Percentiles rank a stretch among this genome's conserved stretches.
phyloP scores from a whole-genome alignment of 2,797 vertebrate species.

The Rhodeus uyekii region DNA sequence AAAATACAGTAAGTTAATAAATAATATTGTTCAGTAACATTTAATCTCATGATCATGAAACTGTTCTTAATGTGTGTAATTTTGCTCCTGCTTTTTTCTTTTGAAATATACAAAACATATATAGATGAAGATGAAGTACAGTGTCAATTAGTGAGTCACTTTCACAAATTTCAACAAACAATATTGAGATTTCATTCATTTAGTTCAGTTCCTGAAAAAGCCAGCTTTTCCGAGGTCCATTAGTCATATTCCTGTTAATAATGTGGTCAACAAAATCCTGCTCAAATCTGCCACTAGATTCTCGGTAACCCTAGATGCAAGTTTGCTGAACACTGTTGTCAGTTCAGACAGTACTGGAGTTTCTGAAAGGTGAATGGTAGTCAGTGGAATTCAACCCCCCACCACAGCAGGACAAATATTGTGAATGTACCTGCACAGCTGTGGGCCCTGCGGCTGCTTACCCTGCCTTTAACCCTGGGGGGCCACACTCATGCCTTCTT shows the following conservation, averaged over 20 bases:
- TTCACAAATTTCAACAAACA: neutral
- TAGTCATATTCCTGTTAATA: conserved; percentile 10
- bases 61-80: neutral
- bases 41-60: neutral
- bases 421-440: conserved; percentile 52
- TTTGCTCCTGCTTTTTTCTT: neutral
- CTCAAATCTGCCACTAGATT: conserved; percentile 2
- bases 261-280: conserved; percentile 3
- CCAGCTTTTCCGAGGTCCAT: neutral
- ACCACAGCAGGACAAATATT: conserved; percentile 39
- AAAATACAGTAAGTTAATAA: neutral
- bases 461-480: conserved; percentile 32
- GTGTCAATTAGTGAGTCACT: neutral
- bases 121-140: too few relatives aligned
- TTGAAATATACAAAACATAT: too few relatives aligned
- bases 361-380: conserved; percentile 29
- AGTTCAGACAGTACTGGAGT: conserved; percentile 5
- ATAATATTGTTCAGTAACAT: neutral
- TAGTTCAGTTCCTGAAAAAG: neutral
- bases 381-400: conserved; percentile 35
- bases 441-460: conserved; percentile 38
- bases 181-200: neutral
- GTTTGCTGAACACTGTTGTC: conserved; percentile 32
- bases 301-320: conserved; percentile 23
- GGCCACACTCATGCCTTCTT: conserved; percentile 33